A percentile compares a stretch with the other conserved stretches of the same genome.
These are phyloP conservation scores for Drosophila merina DNA, from an alignment of 2,888 invertebrate genomes.

Conservation along the genomic window DNA sequence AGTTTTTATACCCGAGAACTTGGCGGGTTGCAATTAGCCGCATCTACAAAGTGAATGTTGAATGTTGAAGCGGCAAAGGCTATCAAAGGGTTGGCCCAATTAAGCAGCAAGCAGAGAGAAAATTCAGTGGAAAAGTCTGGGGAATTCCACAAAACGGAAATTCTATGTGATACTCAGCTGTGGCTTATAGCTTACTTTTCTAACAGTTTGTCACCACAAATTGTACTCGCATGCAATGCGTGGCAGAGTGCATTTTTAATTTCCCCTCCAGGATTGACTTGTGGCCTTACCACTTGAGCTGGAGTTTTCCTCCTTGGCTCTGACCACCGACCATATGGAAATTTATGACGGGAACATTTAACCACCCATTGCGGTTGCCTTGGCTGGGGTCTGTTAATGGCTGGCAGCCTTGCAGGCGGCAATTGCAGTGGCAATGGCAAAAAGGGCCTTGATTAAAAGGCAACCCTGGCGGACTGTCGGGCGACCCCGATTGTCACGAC, in stretches of 20 bases:
- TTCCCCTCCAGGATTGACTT: conserved; percentile 27
- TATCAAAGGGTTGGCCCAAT: conserved; percentile 32
- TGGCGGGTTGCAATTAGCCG: conserved; percentile 69
- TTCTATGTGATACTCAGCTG: conserved; percentile 5
- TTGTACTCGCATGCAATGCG: conserved; percentile 20
- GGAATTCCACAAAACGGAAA: conserved; percentile 6
- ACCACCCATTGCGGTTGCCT: conserved; percentile 51
- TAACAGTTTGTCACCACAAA: conserved; percentile 26
- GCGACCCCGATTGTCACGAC: conserved; percentile 53
- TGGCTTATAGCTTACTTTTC: background rate
- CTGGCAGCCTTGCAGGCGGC: conserved; percentile 52
- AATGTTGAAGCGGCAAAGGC: conserved; percentile 22
- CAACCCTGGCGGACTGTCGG: conserved; percentile 34
- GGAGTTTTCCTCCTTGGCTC: conserved; percentile 2
- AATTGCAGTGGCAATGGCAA: conserved; percentile 15
- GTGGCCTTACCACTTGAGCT: conserved; percentile 21
- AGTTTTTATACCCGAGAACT: conserved; percentile 45
- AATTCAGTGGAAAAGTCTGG: conserved; percentile 18
- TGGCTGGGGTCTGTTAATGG: conserved; percentile 34
- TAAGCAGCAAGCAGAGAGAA: conserved; percentile 4
- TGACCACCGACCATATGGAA: conserved; percentile 26
- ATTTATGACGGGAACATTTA: conserved; percentile 53
- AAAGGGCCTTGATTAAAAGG: conserved; percentile 66
- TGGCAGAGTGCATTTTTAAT: conserved; percentile 22
- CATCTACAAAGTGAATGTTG: conserved; percentile 40